These are phyloP conservation scores for Gnatocerus cornutus DNA, from an alignment of 2,888 invertebrate genomes.

Conservation along the genomic window DNA sequence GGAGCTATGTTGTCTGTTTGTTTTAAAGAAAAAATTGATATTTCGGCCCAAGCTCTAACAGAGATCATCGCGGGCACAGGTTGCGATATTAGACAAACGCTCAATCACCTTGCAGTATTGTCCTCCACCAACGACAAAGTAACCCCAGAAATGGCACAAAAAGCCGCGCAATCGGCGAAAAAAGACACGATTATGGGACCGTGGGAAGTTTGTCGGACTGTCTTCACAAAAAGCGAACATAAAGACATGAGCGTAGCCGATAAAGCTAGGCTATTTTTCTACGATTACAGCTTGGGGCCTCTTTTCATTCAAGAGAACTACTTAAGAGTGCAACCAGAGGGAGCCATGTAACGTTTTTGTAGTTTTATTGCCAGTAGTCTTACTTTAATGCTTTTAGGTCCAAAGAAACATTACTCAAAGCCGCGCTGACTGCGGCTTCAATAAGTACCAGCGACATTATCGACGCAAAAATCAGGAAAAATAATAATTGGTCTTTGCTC, in stretches of 20 bases:
- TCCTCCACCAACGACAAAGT: conserved; percentile 74
- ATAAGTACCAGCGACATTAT: conserved; percentile 90
- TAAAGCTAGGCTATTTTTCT: conserved; percentile 94
- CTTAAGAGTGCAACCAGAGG: conserved; percentile 83
- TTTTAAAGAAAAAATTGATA: conserved; percentile 90
- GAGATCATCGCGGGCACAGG: conserved; percentile 91
- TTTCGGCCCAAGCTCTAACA: conserved; percentile 83
- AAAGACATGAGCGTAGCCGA: conserved; percentile 85
- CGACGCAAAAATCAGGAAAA: conserved; percentile 85
- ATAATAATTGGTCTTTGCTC: conserved; percentile 90
- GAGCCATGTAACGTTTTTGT: conserved; percentile 76
- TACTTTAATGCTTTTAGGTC: conserved; percentile 22
- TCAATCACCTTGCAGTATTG: conserved; percentile 92
- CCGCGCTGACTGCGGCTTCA: conserved; percentile 89
- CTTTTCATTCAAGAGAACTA: conserved; percentile 99
- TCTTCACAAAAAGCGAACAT: conserved; percentile 88
- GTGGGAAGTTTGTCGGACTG: conserved; percentile 93
- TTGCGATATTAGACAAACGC: conserved; percentile 94
- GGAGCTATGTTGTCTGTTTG: conserved; percentile 93
- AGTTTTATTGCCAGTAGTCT: background rate
- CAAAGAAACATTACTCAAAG: conserved; percentile 70
- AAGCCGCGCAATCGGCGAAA: conserved; percentile 76
- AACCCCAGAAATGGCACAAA: conserved; percentile 74
- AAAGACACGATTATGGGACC: conserved; percentile 94
- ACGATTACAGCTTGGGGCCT: conserved; percentile 96